Percentiles rank a stretch among this genome's conserved stretches.
phyloP scores from a whole-genome alignment of 2,888 invertebrate species.

The Agrochola lychnidis region DNA sequence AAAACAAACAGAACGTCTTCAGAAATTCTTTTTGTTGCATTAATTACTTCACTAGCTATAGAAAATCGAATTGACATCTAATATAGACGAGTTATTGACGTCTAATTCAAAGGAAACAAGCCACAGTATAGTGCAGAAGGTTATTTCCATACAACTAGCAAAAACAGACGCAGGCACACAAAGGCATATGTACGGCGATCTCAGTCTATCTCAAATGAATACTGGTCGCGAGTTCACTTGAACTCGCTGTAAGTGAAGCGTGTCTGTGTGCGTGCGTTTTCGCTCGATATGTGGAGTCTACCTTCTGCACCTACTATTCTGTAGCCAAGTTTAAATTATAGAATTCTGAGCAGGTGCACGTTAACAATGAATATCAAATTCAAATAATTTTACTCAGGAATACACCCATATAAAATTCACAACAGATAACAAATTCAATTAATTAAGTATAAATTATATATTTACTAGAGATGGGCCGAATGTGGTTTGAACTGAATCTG shows the following conservation, averaged over 20 bases:
- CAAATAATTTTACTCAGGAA: too few relatives aligned
- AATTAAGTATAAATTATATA: too few relatives aligned
- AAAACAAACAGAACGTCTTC: too few relatives aligned
- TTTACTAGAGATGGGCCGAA: too few relatives aligned
- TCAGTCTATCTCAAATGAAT: neutral
- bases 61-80: conserved; percentile 9
- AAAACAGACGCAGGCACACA: too few relatives aligned
- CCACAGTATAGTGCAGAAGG: neutral
- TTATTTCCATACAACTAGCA: too few relatives aligned
- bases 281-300: neutral
- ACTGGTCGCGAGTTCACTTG: neutral
- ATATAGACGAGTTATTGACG: neutral
- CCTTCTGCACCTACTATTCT: neutral
- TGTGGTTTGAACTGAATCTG: too few relatives aligned
- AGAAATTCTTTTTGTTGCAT: conserved; percentile 1
- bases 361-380: neutral
- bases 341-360: conserved; percentile 2
- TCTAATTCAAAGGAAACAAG: neutral
- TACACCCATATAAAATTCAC: too few relatives aligned
- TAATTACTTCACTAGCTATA: conserved; percentile 8
- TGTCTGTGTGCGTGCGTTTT: neutral
- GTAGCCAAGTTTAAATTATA: neutral
- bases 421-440: too few relatives aligned
- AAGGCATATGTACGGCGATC: neutral
- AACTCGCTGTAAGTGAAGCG: neutral